These are phyloP conservation scores for Cataglyphis livida DNA, from an alignment of 2,888 invertebrate genomes.

Conservation along the genomic window DNA sequence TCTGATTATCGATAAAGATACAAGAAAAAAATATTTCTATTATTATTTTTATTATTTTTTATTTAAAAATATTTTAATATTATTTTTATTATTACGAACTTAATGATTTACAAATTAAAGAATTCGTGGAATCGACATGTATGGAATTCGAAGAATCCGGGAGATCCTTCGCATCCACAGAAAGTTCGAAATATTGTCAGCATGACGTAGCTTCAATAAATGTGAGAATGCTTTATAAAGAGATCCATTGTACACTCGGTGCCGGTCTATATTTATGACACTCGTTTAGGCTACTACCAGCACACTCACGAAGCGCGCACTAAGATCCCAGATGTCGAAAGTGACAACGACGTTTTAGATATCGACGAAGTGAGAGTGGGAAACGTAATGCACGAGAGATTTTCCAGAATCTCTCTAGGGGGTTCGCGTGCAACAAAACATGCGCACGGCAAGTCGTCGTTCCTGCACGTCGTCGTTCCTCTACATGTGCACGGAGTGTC, in stretches of 20 bases:
- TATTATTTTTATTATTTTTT: background rate
- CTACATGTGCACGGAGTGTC: conserved; percentile 42
- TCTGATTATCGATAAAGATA: background rate
- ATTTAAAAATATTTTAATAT: too few relatives aligned
- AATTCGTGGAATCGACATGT: background rate
- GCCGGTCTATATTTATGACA: conserved; percentile 23
- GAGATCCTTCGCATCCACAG: background rate
- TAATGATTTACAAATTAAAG: background rate
- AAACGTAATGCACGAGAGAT: background rate
- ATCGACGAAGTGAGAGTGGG: background rate
- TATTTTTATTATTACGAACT: background rate
- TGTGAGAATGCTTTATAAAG: conserved; percentile 18
- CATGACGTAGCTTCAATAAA: conserved; percentile 6
- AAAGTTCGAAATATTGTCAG: conserved; percentile 17
- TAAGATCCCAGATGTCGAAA: conserved; percentile 37
- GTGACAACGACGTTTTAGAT: background rate
- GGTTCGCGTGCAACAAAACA: conserved; percentile 5
- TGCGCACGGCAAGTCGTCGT: background rate
- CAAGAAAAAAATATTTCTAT: background rate
- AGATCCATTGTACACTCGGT: background rate
- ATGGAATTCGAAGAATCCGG: background rate
- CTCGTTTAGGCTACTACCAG: conserved; percentile 3
- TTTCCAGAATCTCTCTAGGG: conserved; percentile 28
- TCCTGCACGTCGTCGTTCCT: background rate
- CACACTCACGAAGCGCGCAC: background rate